Evolutionary conservation across 2,888 invertebrate genomes (phyloP).

Genomic region (Lydus trimaculatus): DNA sequence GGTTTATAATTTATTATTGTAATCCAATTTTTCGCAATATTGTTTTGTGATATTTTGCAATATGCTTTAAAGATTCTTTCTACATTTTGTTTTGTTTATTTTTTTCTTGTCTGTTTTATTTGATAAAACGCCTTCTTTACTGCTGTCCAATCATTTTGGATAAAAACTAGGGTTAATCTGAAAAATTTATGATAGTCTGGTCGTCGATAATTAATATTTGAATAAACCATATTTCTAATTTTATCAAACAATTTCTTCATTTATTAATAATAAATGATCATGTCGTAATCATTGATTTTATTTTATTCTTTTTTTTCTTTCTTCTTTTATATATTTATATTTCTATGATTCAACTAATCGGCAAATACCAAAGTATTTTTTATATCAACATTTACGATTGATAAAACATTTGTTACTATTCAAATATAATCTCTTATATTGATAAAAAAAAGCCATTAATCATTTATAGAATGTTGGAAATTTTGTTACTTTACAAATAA

Average conservation of each 20-base stretch:
- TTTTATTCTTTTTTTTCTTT: too few relatives aligned
- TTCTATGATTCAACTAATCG: background rate
- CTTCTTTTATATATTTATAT: too few relatives aligned
- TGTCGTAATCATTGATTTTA: background rate
- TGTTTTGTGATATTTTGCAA: too few relatives aligned
- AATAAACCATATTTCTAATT: background rate
- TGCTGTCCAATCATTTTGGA: background rate
- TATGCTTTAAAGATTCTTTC: too few relatives aligned
- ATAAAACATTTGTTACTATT: constrained; percentile 2
- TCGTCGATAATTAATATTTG: too few relatives aligned
- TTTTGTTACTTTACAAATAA: background rate
- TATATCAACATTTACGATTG: background rate
- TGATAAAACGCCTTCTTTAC: background rate
- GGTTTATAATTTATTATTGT: too few relatives aligned
- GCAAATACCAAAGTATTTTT: background rate
- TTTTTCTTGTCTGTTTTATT: too few relatives aligned
- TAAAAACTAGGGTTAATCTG: background rate
- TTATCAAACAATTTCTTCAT: background rate
- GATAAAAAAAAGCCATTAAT: background rate
- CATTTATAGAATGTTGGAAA: background rate
- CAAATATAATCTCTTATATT: background rate
- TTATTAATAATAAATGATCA: background rate
- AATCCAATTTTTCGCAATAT: too few relatives aligned
- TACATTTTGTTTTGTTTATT: too few relatives aligned
- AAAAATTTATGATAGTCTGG: background rate